Evolutionary conservation across 1,140 invertebrate species (phyloP), one percentile per base, ranked within the genome.

Genomic region (Whitmania pigra): DNA sequence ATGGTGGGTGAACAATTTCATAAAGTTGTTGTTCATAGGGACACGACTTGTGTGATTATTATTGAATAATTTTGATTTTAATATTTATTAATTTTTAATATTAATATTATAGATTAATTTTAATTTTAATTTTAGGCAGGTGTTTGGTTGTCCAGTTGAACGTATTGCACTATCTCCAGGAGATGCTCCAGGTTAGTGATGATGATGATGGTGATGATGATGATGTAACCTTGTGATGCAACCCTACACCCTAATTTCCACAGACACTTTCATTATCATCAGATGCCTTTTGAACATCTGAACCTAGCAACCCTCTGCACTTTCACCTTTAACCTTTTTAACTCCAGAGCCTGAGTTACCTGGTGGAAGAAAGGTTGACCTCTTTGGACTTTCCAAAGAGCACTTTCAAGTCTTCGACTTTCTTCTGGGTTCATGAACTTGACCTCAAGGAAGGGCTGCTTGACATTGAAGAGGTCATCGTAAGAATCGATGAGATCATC

Each of bases 141-240:
- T 63, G 57, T 31, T 63, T 63, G 57, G 57, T 63, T 7, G 57
- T 63, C 29, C 57, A 63, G 57, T 17, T 63, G 57, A 63, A 31
- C 29, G 57, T 63, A 0, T n/a, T 63, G 57, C 11, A 31, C 22
- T 31, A 25, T 15, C 57, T 63, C 29, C 5, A 11, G 57, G 57
- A 63, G 18, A 63, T 31, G 29, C 9, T 63, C 57, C 22, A 63
- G 29, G 57, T 63, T 4, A n/a, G 29, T 63, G 2, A 63, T 63
- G 57, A 17, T 63, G 22, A 63, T 63, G 22, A 17, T 25, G 22
- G 11, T 63, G 29, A 9, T 57, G 5, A 57, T 57, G 20, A 57
- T 57, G 54, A n/a, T 43, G 40, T 43, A 13, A 43, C 40, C 40
- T 43, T 43, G 13, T 43, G 13, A 43, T 43, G n/a, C n/a, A n/a